Evolutionary conservation across 2,797 vertebrate species (phyloP).

Genomic region (Peromyscus nudipes): DNA sequence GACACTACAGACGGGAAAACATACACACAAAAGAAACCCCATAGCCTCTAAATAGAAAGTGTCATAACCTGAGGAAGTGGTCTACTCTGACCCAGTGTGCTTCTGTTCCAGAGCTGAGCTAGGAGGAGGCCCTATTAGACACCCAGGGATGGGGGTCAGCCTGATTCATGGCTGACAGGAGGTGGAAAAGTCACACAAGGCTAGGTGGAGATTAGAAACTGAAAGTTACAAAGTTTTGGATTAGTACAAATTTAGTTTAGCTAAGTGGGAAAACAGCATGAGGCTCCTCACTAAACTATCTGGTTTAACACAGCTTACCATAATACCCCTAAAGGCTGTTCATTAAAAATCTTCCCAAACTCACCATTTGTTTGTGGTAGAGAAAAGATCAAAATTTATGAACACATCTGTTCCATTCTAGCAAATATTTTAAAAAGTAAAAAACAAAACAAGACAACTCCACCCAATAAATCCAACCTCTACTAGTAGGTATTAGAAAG

Average conservation of each 20-base stretch:
- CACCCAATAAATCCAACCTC: neutral
- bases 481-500: neutral
- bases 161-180: neutral
- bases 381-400: slow-evolving; percentile 51
- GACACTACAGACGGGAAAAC: slow-evolving; percentile 88
- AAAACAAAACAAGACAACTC: neutral
- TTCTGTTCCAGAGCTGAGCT: neutral
- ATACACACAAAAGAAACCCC: neutral
- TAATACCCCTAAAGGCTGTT: slow-evolving; percentile 58
- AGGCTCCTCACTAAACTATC: slow-evolving; percentile 71
- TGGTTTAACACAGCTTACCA: slow-evolving; percentile 55
- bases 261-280: slow-evolving; percentile 74
- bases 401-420: slow-evolving; percentile 22
- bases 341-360: slow-evolving; percentile 43
- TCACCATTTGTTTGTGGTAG: neutral
- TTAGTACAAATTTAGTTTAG: slow-evolving; percentile 48
- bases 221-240: slow-evolving; percentile 50
- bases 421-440: slow-evolving; percentile 43
- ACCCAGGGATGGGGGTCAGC: neutral
- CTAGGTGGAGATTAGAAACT: slow-evolving; percentile 58
- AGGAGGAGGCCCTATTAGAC: neutral
- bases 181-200: neutral
- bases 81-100: neutral
- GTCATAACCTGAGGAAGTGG: neutral
- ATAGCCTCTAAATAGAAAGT: neutral